Conservation (phyloP, 1,140 invertebrate species). For the Cecropterus lyciades region DNA sequence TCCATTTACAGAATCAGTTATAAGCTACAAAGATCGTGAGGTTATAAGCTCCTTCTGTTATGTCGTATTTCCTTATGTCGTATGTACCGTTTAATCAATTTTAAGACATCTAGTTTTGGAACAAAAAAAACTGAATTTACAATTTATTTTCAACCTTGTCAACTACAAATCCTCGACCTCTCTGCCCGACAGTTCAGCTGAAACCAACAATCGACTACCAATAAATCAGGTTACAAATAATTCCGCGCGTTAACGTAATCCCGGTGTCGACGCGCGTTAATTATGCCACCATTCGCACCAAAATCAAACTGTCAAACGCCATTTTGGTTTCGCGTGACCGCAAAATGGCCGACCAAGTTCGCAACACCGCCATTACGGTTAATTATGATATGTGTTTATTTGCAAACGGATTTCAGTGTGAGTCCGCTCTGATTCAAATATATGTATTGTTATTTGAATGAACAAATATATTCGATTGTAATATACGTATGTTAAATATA, state of each 20-base stretch:
- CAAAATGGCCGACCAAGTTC: slow-evolving; percentile 46
- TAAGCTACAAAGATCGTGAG: no score
- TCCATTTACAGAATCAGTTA: no score
- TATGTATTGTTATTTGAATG: slow-evolving; percentile 4
- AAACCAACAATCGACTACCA: no score
- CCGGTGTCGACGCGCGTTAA: neutral
- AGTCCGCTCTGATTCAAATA: slow-evolving; percentile 17
- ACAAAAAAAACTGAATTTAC: no score
- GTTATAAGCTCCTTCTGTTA: no score
- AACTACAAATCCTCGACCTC: no score
- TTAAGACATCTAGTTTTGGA: no score
- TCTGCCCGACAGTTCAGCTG: no score
- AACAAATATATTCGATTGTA: neutral
- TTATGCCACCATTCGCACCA: slow-evolving; percentile 18
- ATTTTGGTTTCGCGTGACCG: slow-evolving; percentile 38
- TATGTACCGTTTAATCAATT: no score
- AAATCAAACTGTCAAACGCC: slow-evolving; percentile 36
- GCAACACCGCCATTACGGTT: slow-evolving; percentile 35
- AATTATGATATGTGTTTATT: slow-evolving; percentile 41
- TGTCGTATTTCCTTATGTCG: no score
- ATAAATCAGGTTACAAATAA: slow-evolving; percentile 18
- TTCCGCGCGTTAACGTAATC: slow-evolving; percentile 27
- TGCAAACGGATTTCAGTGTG: slow-evolving; percentile 24
- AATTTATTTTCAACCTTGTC: no score
- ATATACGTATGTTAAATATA: no score